Conservation (phyloP, 2,888 invertebrate genomes). For the Trichacis sp. region DNA sequence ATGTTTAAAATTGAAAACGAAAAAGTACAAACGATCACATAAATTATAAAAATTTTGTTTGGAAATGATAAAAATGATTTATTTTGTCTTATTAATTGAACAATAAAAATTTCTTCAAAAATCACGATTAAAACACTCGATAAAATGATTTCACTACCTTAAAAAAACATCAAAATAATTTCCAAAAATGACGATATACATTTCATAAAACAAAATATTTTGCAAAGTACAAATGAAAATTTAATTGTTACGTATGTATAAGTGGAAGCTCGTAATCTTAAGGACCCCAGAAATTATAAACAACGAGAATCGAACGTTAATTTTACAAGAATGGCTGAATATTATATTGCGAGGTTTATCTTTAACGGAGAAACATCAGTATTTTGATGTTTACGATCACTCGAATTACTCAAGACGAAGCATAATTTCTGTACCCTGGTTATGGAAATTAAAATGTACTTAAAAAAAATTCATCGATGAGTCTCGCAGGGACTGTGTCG, state of each 20-base stretch:
- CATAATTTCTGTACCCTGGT: slow-evolving; percentile 61
- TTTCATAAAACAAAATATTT: not conserved
- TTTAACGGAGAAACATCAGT: slow-evolving; percentile 61
- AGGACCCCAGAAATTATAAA: not conserved
- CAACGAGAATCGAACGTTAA: slow-evolving; percentile 16
- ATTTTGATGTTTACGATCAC: slow-evolving; percentile 63
- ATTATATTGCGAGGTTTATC: slow-evolving; percentile 32
- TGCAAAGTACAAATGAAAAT: not conserved
- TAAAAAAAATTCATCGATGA: slow-evolving; percentile 52
- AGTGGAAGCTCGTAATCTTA: not conserved
- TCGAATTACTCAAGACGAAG: slow-evolving; percentile 65
- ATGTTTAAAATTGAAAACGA: too few relatives aligned
- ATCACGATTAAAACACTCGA: too few relatives aligned
- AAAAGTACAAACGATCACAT: too few relatives aligned
- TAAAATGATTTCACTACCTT: too few relatives aligned
- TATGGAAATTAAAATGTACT: slow-evolving; percentile 62
- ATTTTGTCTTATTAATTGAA: too few relatives aligned
- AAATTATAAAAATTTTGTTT: too few relatives aligned
- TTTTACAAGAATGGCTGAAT: slow-evolving; percentile 28
- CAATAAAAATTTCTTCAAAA: too few relatives aligned
- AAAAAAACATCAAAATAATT: not conserved
- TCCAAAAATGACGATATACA: not conserved
- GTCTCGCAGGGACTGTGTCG: slow-evolving; percentile 41
- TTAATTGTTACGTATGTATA: not conserved
- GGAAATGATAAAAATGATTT: too few relatives aligned